Evolutionary conservation across 1,140 invertebrate genomes (phyloP).

Genomic region (Watersipora subatra): DNA sequence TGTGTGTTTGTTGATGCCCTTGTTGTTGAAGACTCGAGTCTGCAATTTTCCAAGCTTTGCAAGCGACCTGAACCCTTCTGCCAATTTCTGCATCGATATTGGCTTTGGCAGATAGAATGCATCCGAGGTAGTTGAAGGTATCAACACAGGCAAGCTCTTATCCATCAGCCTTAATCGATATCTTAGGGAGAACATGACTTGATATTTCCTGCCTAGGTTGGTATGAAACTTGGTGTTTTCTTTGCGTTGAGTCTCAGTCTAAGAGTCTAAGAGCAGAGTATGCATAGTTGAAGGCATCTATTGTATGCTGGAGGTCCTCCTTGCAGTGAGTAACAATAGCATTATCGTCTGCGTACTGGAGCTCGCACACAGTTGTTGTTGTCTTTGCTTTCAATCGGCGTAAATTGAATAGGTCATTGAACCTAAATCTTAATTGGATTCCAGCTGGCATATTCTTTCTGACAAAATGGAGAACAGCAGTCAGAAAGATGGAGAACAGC

Average conservation of each 20-base stretch:
- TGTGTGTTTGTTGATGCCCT: conserved; percentile 4
- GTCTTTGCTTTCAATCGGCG: conserved; percentile 1
- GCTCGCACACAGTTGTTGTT: not conserved
- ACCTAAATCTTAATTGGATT: not conserved
- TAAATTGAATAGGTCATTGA: conserved; percentile 3
- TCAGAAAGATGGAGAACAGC: conserved; percentile 12
- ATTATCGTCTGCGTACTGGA: not conserved
- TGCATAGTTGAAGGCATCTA: not conserved
- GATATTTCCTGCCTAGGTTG: not conserved
- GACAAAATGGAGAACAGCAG: not conserved
- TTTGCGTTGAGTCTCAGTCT: not conserved
- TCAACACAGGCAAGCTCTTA: not conserved
- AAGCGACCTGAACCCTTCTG: not conserved
- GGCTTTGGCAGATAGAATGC: not conserved
- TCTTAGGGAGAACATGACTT: not conserved
- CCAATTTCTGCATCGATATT: not conserved
- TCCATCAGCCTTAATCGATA: not conserved
- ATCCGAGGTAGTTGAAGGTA: no score
- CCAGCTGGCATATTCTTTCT: conserved; percentile 2
- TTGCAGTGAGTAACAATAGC: not conserved
- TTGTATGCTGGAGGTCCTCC: not conserved
- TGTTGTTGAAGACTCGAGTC: conserved; percentile 7
- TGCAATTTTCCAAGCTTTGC: not conserved
- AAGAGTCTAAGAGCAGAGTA: not conserved
- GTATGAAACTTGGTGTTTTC: not conserved